Conservation (phyloP, 2,113 vertebrate species). For the Myanophis thanlyinensis region DNA sequence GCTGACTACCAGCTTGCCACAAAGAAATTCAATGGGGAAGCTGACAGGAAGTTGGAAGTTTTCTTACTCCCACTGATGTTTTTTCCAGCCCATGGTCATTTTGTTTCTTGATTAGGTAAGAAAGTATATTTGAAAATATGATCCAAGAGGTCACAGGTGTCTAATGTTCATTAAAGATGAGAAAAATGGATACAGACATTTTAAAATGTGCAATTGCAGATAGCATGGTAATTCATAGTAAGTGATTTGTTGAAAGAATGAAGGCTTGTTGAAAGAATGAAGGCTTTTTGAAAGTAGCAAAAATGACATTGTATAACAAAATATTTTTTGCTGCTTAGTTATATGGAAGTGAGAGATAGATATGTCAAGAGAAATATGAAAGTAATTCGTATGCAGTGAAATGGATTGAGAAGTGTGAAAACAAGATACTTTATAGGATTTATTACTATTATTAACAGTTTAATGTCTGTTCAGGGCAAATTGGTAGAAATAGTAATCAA, state of each 20-base stretch:
- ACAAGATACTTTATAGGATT: background rate
- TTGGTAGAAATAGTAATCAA: background rate
- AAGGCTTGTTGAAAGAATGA: background rate
- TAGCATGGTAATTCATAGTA: background rate
- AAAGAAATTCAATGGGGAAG: background rate
- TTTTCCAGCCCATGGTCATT: background rate
- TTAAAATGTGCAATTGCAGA: background rate
- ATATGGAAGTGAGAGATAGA: background rate
- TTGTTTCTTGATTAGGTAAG: background rate
- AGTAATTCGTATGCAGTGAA: background rate
- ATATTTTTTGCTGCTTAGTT: background rate
- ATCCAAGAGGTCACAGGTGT: background rate
- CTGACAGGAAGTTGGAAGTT: background rate
- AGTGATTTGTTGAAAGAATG: background rate
- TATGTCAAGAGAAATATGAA: background rate
- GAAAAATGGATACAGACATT: background rate
- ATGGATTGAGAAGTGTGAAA: background rate
- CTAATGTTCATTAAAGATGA: background rate
- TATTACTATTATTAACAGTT: background rate
- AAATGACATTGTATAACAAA: background rate
- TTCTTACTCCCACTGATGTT: background rate
- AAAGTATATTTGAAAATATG: background rate
- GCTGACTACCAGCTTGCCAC: background rate
- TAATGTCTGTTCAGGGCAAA: background rate
- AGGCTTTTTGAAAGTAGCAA: background rate